Evolutionary conservation across 2,113 vertebrate genomes (phyloP).

Genomic region (Onychostoma macrolepis): DNA sequence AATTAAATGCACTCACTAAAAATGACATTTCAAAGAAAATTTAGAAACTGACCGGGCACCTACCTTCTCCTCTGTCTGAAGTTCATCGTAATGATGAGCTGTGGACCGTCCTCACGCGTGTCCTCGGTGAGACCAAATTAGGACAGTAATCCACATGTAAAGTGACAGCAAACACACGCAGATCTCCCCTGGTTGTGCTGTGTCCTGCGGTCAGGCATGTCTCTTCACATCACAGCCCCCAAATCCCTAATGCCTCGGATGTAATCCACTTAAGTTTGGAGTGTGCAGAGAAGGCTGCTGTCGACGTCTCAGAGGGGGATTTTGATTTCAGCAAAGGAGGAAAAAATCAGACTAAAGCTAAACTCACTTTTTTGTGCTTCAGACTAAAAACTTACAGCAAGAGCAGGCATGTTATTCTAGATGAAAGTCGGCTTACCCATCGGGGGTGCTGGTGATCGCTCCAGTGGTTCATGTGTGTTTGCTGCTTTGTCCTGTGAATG

Average conservation of each 20-base stretch:
- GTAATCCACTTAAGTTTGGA: conserved; percentile 67
- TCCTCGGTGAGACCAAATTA: conserved; percentile 65
- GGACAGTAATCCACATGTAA: conserved; percentile 74
- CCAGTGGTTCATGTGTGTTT: conserved; percentile 31
- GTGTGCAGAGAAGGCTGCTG: not conserved
- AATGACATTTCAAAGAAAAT: conserved; percentile 28
- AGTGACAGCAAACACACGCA: conserved; percentile 51
- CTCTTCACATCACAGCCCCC: conserved; percentile 58
- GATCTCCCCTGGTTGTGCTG: conserved; percentile 60
- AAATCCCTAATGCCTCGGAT: conserved; percentile 47
- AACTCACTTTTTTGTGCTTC: conserved; percentile 43
- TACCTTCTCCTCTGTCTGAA: conserved; percentile 70
- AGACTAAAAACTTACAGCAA: conserved; percentile 17
- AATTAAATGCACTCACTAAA: not conserved
- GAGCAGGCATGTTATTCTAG: conserved; percentile 53
- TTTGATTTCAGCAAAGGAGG: not conserved
- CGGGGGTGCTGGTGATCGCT: conserved; percentile 40
- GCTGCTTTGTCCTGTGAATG: conserved; percentile 8
- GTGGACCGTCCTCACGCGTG: conserved; percentile 64
- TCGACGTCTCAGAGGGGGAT: not conserved
- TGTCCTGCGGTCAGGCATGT: conserved; percentile 65
- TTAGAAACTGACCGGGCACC: conserved; percentile 56
- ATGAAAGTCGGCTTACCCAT: not conserved
- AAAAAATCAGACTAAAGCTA: conserved; percentile 37
- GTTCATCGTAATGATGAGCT: conserved; percentile 68